A percentile compares a stretch with the other conserved stretches of the same genome.
Conservation (phyloP, 2,113 vertebrate species). For the Bagarius yarrelli region DNA sequence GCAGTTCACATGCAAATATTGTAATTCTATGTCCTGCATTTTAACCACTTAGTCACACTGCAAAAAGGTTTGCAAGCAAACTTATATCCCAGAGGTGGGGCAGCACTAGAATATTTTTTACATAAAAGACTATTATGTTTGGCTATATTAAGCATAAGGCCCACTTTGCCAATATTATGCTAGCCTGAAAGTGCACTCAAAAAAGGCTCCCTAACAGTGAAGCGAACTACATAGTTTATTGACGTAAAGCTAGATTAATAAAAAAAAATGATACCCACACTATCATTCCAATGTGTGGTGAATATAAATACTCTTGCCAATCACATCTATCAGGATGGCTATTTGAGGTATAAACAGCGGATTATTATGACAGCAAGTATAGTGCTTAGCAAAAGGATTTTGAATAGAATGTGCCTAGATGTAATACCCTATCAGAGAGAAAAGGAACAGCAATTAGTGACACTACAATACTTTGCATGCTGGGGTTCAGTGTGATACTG, state of each 20-base stretch:
- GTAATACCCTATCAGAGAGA: neutral
- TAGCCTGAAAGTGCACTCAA: neutral
- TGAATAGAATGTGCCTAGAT: neutral
- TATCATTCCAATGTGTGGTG: neutral
- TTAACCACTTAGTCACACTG: neutral
- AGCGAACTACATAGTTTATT: neutral
- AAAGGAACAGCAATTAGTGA: neutral
- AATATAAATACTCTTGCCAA: neutral
- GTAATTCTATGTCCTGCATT: neutral
- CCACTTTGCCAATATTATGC: neutral
- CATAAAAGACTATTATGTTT: neutral
- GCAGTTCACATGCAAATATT: neutral
- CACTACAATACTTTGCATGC: neutral
- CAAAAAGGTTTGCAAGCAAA: neutral
- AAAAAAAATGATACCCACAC: neutral
- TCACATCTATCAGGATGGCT: neutral
- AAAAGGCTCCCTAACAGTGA: slow-evolving; percentile 4
- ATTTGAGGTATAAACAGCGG: neutral
- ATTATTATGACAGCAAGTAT: neutral
- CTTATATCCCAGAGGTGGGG: neutral
- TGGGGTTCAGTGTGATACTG: neutral
- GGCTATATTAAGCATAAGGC: neutral
- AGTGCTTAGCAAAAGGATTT: neutral
- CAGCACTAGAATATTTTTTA: neutral
- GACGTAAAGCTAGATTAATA: neutral